Conservation (phyloP, 2,797 vertebrate genomes). For the Brotula barbata region DNA sequence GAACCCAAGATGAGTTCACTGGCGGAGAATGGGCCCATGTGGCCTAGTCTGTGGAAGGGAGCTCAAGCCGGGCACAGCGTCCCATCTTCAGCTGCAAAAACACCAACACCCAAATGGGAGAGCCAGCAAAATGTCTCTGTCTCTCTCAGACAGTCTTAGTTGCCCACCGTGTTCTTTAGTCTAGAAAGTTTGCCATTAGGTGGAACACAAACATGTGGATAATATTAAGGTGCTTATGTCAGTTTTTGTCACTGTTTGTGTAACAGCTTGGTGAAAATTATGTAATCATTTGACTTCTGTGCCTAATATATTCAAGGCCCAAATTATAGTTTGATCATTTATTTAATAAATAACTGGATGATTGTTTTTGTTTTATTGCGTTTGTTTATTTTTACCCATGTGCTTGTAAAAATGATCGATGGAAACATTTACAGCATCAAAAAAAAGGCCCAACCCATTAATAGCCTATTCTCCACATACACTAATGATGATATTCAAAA, state of each 20-base stretch:
- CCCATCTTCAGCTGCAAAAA: conserved; percentile 71
- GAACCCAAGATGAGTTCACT: conserved; percentile 65
- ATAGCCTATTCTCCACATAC: too few species aligned
- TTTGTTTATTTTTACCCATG: not conserved
- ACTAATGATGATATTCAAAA: too few species aligned
- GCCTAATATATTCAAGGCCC: conserved; percentile 1
- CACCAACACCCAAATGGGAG: conserved; percentile 54
- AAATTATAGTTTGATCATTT: not conserved
- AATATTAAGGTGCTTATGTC: conserved; percentile 37
- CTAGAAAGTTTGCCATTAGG: conserved; percentile 43
- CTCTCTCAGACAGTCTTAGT: conserved; percentile 14
- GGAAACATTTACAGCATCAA: too few species aligned
- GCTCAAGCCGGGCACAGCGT: conserved; percentile 58
- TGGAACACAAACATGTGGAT: conserved; percentile 50
- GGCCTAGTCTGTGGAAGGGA: conserved; percentile 45
- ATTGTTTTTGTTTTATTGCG: not conserved
- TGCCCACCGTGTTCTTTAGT: conserved; percentile 35
- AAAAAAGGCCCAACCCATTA: too few species aligned
- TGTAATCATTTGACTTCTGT: conserved; percentile 29
- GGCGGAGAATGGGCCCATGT: conserved; percentile 28
- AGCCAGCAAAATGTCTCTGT: conserved; percentile 31
- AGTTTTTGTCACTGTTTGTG: conserved; percentile 26
- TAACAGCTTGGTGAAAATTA: conserved; percentile 25
- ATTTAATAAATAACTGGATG: not conserved
- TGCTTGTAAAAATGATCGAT: not conserved